phyloP scores from a whole-genome alignment of 2,888 invertebrate species.

The Caenorhabditis angaria region DNA sequence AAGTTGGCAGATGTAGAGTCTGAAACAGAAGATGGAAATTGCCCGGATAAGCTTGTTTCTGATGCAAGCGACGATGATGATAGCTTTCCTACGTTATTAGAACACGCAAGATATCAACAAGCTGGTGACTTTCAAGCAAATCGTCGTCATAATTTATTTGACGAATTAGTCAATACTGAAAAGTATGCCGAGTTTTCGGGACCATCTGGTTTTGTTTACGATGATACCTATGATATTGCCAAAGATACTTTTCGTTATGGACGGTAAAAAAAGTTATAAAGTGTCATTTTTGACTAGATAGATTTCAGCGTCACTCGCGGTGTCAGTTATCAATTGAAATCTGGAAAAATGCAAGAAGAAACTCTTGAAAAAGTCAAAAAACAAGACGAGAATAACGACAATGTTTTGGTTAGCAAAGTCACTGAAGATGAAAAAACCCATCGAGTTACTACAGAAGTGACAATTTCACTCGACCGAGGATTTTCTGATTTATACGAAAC shows the following conservation, averaged over 20 bases:
- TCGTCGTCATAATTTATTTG: too few species aligned
- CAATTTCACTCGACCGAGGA: conserved; percentile 8
- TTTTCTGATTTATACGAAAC: conserved; percentile 19
- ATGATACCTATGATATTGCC: conserved; percentile 23
- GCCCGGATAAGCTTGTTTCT: background rate
- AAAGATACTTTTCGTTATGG: conserved; percentile 38
- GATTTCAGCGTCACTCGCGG: conserved; percentile 29
- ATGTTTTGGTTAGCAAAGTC: conserved; percentile 5
- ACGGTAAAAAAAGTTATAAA: conserved; percentile 11
- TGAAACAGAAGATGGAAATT: conserved; percentile 15
- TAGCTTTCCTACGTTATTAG: background rate
- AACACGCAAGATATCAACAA: background rate
- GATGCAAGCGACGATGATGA: background rate
- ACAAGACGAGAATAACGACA: conserved; percentile 27
- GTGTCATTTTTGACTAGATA: background rate
- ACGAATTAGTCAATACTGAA: too few species aligned
- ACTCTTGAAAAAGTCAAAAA: conserved; percentile 21
- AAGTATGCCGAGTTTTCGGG: too few species aligned
- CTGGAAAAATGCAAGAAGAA: conserved; percentile 31
- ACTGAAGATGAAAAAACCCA: conserved; percentile 23
- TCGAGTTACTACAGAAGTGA: conserved; percentile 21
- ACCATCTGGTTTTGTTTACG: conserved; percentile 11
- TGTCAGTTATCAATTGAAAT: conserved; percentile 27
- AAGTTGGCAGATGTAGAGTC: conserved; percentile 25
- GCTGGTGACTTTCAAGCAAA: background rate